Evolutionary conservation across 2,797 vertebrate genomes (phyloP).

Genomic region (Paguma larvata): DNA sequence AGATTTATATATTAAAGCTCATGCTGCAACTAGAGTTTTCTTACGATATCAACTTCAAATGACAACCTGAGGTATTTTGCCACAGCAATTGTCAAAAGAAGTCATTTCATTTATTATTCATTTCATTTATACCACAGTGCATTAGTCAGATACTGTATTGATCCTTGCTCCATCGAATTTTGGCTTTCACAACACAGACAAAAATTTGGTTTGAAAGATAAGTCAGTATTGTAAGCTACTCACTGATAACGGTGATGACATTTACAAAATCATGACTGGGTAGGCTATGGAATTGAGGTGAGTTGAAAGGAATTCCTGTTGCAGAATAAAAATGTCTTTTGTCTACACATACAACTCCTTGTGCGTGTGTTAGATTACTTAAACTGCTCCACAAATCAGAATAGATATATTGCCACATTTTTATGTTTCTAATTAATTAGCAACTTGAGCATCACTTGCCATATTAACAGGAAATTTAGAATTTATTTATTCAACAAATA

Average conservation of each 20-base stretch:
- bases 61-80: conserved; percentile 79
- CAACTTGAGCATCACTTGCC: background rate
- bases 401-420: background rate
- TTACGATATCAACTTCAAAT: conserved; percentile 84
- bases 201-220: conserved; percentile 82
- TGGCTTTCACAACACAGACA: conserved; percentile 72
- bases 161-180: conserved; percentile 86
- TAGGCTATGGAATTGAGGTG: background rate
- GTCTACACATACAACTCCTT: background rate
- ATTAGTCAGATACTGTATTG: conserved; percentile 86
- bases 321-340: conserved; percentile 2
- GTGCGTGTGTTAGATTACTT: background rate
- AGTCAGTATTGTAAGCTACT: conserved; percentile 30
- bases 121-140: conserved; percentile 84
- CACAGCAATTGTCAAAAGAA: conserved; percentile 82
- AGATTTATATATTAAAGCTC: conserved; percentile 82
- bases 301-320: background rate
- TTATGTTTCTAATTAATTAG: conserved; percentile 5
- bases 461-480: background rate
- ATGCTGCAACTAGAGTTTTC: conserved; percentile 72
- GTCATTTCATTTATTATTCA: conserved; percentile 86
- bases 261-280: background rate
- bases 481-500: background rate
- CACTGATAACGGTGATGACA: background rate
- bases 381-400: background rate